These are phyloP conservation scores for Anticlea derivata DNA, from an alignment of 2,888 invertebrate genomes.

Conservation along the genomic window DNA sequence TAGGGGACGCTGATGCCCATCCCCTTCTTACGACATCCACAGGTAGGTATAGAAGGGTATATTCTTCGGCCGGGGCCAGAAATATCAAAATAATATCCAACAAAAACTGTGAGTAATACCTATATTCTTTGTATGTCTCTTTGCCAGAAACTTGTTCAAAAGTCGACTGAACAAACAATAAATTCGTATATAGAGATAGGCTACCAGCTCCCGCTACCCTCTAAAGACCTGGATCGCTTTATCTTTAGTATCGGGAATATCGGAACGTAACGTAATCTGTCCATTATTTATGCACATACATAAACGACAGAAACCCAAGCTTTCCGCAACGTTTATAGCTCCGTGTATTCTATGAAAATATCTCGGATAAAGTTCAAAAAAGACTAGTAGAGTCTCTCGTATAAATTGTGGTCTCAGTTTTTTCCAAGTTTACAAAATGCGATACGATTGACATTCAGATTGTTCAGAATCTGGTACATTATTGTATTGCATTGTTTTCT, in stretches of 20 bases:
- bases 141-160: neutral
- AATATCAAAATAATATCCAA: no score
- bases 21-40: no score
- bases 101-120: no score
- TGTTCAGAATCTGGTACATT: no score
- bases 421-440: no score
- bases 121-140: neutral
- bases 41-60: no score
- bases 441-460: no score
- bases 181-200: neutral
- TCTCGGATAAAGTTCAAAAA: slow-evolving; percentile 2
- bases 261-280: slow-evolving; percentile 28
- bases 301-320: slow-evolving; percentile 24
- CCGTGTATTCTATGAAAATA: slow-evolving; percentile 21
- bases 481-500: no score
- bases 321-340: slow-evolving; percentile 22
- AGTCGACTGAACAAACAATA: no score
- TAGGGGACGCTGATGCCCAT: no score
- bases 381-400: neutral
- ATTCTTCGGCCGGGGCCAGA: no score
- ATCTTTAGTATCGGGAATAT: slow-evolving; percentile 26
- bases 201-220: neutral
- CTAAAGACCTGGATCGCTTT: slow-evolving; percentile 14
- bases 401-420: no score
- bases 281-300: slow-evolving; percentile 37